Evolutionary conservation across 2,888 invertebrate genomes (phyloP), one percentile per base, ranked within the genome.

Genomic region (Caenorhabditis wallacei): DNA sequence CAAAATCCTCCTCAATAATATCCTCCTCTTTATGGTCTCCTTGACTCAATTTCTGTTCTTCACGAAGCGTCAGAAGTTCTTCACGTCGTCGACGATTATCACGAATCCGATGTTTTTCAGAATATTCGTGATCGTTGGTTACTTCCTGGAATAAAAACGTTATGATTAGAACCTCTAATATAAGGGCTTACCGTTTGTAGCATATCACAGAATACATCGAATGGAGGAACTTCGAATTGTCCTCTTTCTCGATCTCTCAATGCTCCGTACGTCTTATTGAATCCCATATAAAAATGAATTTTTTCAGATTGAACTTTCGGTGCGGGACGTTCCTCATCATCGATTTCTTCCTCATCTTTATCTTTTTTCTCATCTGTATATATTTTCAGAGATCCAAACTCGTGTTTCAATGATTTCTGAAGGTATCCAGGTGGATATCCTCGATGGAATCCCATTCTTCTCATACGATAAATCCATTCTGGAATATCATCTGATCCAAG

Each of bases 351-450:
- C 1, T 20, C 40, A 13, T 40, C 16, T 10, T 4, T 3, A 7
- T 68, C n/a, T 0, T 56, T n/a, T 1, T 35, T 2, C 22, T 66
- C 57, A 13, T 66, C 79, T 7, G 79, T 43, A 56, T 63, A 71
- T 4, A 80, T 69, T 43, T 74, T 74, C 46, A 80, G 48, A 0
- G 22, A 59, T 8, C n/a, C 48, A 18, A 61, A 71, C 53, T 76
- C 76, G 10, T 46, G 37, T 37, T 68, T 82, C 46, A 83, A 16
- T 2, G 83, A 80, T 87, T 96, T 95, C 90, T 95, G 95, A 76
- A 97, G 93, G 96, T 97, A 98, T 1, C 97, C 98, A 0, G 97
- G 97, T 0, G 98, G 98, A 93, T 98, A 98, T 0, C 97, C 98
- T 37, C 96, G 93, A 7, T 94, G 87, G 56, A 89, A 87, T 16